Evolutionary conservation across 2,797 vertebrate species (phyloP).

Genomic region (Acanthopagrus latus): DNA sequence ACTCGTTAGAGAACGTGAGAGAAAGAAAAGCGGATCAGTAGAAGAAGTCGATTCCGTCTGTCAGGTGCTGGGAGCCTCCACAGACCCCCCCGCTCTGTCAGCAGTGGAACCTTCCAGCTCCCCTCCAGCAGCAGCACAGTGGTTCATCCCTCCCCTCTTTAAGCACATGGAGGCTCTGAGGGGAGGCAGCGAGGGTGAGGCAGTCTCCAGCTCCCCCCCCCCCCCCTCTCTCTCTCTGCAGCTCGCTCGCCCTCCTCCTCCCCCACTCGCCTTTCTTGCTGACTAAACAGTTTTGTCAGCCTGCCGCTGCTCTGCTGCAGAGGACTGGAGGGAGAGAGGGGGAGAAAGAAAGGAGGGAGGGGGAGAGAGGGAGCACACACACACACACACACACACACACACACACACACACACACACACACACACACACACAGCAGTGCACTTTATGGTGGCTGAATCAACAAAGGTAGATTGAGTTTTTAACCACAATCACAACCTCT

Average conservation of each 20-base stretch:
- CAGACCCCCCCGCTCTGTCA: not conserved
- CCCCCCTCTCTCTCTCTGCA: too few species aligned
- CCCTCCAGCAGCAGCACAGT: constrained; percentile 29
- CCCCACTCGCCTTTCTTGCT: constrained; percentile 77
- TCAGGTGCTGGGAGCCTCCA: not conserved
- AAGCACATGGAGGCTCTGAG: constrained; percentile 24
- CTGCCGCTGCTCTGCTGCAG: constrained; percentile 77
- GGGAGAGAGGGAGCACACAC: constrained; percentile 50
- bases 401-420: too few species aligned
- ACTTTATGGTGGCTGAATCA: constrained; percentile 42
- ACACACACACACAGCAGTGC: constrained; percentile 6
- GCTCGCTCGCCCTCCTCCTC: constrained; percentile 49
- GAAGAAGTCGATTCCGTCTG: not conserved
- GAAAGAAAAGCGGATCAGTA: not conserved
- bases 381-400: too few species aligned
- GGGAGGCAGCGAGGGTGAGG: constrained; percentile 1
- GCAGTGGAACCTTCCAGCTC: constrained; percentile 32
- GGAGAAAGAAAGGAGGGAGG: constrained; percentile 39
- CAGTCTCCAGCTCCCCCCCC: constrained; percentile 2
- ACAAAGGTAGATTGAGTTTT: constrained; percentile 54
- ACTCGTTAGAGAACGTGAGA: not conserved
- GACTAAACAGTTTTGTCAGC: constrained; percentile 90
- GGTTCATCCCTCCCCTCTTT: constrained; percentile 22
- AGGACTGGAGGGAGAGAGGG: constrained; percentile 65
- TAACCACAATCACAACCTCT: constrained; percentile 40